A percentile compares a stretch with the other conserved stretches of the same genome.
Conservation (phyloP, 2,888 invertebrate genomes). For the Netelia virgata region DNA sequence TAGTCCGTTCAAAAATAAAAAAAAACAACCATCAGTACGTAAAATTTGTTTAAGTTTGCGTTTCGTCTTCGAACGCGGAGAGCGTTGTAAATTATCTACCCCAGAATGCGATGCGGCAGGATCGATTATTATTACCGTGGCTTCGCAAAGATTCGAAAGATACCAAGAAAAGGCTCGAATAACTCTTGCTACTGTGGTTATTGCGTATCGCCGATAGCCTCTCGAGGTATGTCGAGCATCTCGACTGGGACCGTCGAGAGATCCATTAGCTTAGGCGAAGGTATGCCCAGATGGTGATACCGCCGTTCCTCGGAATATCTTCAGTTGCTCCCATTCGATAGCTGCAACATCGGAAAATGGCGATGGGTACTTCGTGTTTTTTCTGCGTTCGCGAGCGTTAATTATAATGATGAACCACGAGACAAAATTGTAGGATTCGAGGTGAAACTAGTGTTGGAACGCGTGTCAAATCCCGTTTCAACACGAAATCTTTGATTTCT, state of each 20-base stretch:
- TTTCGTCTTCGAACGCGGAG: not conserved
- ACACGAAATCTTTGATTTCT: no score
- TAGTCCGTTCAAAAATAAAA: no score
- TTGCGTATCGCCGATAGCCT: conserved; percentile 21
- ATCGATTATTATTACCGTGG: conserved; percentile 21
- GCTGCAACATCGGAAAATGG: conserved; percentile 24
- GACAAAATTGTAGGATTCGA: not conserved
- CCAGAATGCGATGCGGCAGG: conserved; percentile 42
- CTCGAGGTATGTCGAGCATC: conserved; percentile 54
- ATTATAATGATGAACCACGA: conserved; percentile 15
- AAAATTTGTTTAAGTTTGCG: no score
- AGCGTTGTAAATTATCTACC: conserved; percentile 5
- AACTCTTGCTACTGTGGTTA: conserved; percentile 37
- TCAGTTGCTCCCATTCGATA: conserved; percentile 12
- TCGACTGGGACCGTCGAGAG: conserved; percentile 52
- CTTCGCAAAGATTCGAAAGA: conserved; percentile 28
- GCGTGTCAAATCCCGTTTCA: not conserved
- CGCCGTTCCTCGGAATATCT: conserved; percentile 20
- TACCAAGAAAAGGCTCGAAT: conserved; percentile 20
- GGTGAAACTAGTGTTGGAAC: not conserved
- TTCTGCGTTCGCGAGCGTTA: conserved; percentile 13
- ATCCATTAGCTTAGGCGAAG: conserved; percentile 31
- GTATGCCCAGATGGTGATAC: conserved; percentile 46
- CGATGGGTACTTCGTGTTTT: conserved; percentile 8
- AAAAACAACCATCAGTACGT: no score